Evolutionary conservation across 2,797 vertebrate species (phyloP).

Genomic region (Syngnathus acus): DNA sequence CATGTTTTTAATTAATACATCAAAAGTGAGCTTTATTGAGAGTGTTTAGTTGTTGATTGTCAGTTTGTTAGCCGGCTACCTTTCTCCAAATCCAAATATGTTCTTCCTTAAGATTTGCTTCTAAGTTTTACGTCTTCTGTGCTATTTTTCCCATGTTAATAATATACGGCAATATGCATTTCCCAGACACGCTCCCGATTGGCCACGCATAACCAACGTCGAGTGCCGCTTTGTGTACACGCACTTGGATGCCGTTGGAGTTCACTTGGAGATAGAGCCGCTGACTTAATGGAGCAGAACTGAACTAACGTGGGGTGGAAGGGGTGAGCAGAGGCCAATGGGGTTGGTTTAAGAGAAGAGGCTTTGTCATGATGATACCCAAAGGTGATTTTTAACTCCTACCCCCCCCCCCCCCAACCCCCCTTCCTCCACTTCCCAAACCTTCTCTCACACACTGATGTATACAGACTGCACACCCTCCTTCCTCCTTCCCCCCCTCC

Average conservation of each 20-base stretch:
- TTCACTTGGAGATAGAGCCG: slow-evolving; percentile 20
- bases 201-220: not conserved
- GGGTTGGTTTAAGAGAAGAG: slow-evolving; percentile 58
- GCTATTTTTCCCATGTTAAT: not conserved
- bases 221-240: slow-evolving; percentile 1
- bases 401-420: slow-evolving; percentile 12
- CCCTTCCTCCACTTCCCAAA: slow-evolving; percentile 31
- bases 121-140: not conserved
- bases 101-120: not conserved
- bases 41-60: not conserved
- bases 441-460: slow-evolving; percentile 10
- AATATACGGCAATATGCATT: not conserved
- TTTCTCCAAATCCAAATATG: not conserved
- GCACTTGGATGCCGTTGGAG: slow-evolving; percentile 46
- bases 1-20: too few species aligned
- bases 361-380: slow-evolving; percentile 49
- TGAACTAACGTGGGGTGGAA: slow-evolving; percentile 59
- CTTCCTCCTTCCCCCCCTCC: slow-evolving; percentile 20
- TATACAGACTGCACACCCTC: slow-evolving; percentile 15
- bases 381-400: slow-evolving; percentile 63
- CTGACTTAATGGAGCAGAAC: slow-evolving; percentile 63
- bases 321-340: slow-evolving; percentile 54
- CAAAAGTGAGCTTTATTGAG: not conserved
- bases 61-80: not conserved
- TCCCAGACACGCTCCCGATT: not conserved